Base-by-base conservation (phyloP, 1,140 invertebrate species). In the Acyrthosiphon pisum region DNA sequence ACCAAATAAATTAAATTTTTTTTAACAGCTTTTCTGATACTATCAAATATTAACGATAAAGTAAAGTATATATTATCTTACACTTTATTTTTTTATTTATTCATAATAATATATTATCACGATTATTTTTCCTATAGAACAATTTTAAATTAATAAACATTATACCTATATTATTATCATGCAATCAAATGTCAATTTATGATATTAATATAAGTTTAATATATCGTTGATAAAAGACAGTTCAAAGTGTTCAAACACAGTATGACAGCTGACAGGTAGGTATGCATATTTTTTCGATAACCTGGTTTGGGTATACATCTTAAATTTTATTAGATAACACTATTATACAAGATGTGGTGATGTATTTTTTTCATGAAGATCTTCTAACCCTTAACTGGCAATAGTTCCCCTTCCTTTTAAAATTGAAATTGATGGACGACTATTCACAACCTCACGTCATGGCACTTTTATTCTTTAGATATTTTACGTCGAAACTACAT, bases 351-450 rank as follows among this genome's bases (percentile, higher is more conserved):
- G 30, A 68, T 68, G 30, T n/a, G 4, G 30, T 68, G 60, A 68
- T 68, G 60, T 68, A 68, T 68, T 68, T 68, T 68, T 68, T 68
- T 68, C 30, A 18, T 68, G 30, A 4, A 68, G 60, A 68, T n/a
- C 60, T 60, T n/a, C 60, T n/a, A 68, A 68, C 60, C 60, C 60
- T 68, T 76, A 76, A n/a, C 60, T 18, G 6, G 60, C 14, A 18
- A 76, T n/a, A 76, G 60, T 76, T 76, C 30, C 60, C 60, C 30
- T 76, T 18, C 30, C 3, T 76, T 76, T 76, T 76, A 76, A 76
- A 76, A 76, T 76, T 76, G 30, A 76, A 76, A n/a, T n/a, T 76
- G 60, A 76, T 76, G n/a, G 60, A 76, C 60, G n/a, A 76, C 60
- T 76, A 76, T 76, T 76, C 60, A 76, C n/a, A n/a, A 76, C 60